Evolutionary conservation across 2,888 invertebrate genomes (phyloP), one percentile per base, ranked within the genome.

Genomic region (Aleiodes alternator): DNA sequence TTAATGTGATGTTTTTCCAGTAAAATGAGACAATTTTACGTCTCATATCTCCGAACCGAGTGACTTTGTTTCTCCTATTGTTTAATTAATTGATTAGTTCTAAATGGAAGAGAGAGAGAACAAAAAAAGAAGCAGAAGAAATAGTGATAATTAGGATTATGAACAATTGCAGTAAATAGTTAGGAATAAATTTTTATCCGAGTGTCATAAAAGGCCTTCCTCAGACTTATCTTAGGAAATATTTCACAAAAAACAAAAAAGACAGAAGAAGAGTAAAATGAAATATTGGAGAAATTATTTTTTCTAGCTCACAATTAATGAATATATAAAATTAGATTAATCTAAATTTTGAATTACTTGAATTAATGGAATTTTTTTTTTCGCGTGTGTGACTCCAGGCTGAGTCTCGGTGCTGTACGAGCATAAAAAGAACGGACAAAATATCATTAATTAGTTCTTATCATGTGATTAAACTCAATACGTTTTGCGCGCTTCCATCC

Each of bases 401-500:
- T 12, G 2, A 68, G 8, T 51, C 23, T 43, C 16, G 68, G 68
- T 68, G 68, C 68, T 68, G 31, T 50, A 11, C 0, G 34, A 34
- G 34, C 34, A 34, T 51, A 7, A 51, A 68, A 31, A 50, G 3
- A 43, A 11, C 11, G 4, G 43, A 43, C 43, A 8, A 68, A 9
- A 51, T 31, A 51, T 29, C 23, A 31, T 68, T 29, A 29, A 51
- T 12, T 23, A 31, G 8, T 31, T 50, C 2, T 51, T 16, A 3
- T 53, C 9, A 23, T 56, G 16, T 61, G 23, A 55, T n/a, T 29
- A 50, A 55, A 55, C n/a, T 23, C 1, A 23, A 64, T 74, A 23
- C n/a, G 34, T 12, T 34, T 70, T 70, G 55, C 55, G 55, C 55
- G 75, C 75, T 75, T 75, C 75, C 75, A 75, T 75, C 66, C 75